Conservation (phyloP, 2,113 vertebrate genomes). For the Sciurus niger region DNA sequence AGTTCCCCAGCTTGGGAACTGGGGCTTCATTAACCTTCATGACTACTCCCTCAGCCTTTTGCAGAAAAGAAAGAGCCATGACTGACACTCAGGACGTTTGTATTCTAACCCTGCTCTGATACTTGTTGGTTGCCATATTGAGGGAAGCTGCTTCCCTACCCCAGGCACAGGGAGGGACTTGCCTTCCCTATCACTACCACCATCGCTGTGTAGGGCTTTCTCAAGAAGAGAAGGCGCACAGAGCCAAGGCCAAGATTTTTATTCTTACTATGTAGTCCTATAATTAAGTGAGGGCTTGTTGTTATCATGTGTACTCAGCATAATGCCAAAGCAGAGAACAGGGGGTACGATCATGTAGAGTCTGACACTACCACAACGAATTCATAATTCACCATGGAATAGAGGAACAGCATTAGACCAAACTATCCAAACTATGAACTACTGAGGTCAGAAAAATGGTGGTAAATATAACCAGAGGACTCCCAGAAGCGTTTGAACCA, state of each 20-base stretch:
- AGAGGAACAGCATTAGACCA: neutral
- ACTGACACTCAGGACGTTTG: neutral
- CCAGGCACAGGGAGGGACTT: no score
- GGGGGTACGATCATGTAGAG: neutral
- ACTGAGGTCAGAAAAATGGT: neutral
- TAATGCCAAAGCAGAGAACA: neutral
- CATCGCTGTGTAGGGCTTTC: neutral
- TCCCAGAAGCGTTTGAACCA: neutral
- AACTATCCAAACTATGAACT: neutral
- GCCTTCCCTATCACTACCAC: neutral
- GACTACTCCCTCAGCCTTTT: neutral
- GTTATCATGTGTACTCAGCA: neutral
- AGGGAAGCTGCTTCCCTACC: neutral
- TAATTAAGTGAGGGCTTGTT: neutral
- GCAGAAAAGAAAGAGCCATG: neutral
- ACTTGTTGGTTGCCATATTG: neutral
- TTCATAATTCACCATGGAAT: neutral
- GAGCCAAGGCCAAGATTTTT: neutral
- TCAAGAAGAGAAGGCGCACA: neutral
- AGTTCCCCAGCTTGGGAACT: neutral
- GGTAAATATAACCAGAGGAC: neutral
- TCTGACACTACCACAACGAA: neutral
- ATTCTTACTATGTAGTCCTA: neutral
- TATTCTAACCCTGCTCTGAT: neutral
- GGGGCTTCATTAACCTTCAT: neutral